Evolutionary conservation across 1,140 invertebrate genomes (phyloP), one percentile per base, ranked within the genome.

Genomic region (Gryon sp.): DNA sequence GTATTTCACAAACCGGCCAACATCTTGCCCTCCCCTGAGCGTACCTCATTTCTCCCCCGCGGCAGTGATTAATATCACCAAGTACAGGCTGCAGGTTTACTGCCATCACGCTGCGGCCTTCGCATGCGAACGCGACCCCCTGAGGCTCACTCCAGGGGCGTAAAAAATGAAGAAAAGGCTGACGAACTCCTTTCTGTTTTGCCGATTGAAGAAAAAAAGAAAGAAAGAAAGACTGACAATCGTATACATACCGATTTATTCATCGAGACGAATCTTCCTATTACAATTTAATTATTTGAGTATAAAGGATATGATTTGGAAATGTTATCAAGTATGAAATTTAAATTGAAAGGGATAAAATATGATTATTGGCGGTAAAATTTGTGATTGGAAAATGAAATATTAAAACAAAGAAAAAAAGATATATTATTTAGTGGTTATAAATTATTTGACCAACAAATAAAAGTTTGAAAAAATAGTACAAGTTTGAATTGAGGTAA

Each of bases 41-140:
- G 7, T 12, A 55, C 36, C 36, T 15, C 16, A 11, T 32, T 18
- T 59, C 19, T 16, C 11, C 16, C 48, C 43, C 69, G 40, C 72
- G 52, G 69, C 34, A 73, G 78, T 83, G 82, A 85, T 85, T 82
- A 83, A 85, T 84, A 80, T 79, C 79, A 72, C 79, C 80, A 80
- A 45, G 60, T 78, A 59, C 48, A 50, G 41, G 76, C 63, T 55
- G 75, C 75, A 63, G 78, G 74, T 79, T 84, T 80, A 80, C 80
- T 76, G 78, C 78, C 75, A 73, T 81, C 83, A 81, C 62, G 79
- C 80, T 79, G 81, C 57, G 81, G 40, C 62, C 59, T 73, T 72
- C 43, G 66, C 52, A 65, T 70, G 60, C 59, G 60, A 63, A 24
- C 36, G 40, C 57, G 68, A 72, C 80, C 83, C 78, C 82, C 81